Percentiles rank a stretch among this genome's conserved stretches.
These are phyloP conservation scores for Rana temporaria DNA, from an alignment of 2,113 vertebrate genomes.

Conservation along the genomic window DNA sequence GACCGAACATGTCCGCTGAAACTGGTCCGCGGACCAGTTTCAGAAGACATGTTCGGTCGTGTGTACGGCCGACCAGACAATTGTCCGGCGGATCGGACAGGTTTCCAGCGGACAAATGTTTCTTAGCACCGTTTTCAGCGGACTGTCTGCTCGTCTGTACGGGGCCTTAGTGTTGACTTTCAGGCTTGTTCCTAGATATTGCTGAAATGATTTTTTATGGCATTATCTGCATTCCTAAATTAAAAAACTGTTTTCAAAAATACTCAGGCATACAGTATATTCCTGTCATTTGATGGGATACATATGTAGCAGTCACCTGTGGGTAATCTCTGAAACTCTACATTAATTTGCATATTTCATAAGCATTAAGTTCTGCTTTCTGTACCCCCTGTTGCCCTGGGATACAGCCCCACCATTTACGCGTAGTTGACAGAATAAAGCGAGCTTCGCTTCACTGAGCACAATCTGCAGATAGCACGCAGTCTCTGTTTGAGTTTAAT, in stretches of 20 bases:
- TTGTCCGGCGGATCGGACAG: no score
- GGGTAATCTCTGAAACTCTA: slow-evolving; percentile 9
- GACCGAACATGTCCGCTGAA: no score
- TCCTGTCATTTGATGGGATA: slow-evolving; percentile 27
- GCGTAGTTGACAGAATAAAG: not conserved
- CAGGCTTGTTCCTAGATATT: no score
- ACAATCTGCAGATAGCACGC: slow-evolving; percentile 42
- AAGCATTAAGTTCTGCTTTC: slow-evolving; percentile 57
- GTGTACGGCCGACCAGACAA: no score
- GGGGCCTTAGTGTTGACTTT: no score
- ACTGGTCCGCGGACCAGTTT: no score
- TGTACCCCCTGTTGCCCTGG: slow-evolving; percentile 33
- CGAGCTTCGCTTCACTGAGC: slow-evolving; percentile 48
- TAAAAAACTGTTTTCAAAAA: not conserved
- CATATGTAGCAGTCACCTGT: slow-evolving; percentile 33
- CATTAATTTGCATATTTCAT: slow-evolving; percentile 46
- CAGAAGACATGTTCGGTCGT: no score
- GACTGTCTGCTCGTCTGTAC: no score
- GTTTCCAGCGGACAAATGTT: no score
- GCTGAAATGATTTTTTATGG: no score
- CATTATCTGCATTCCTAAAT: no score
- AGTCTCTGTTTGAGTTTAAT: slow-evolving; percentile 46
- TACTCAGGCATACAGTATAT: not conserved
- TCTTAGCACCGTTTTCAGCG: no score
- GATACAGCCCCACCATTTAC: slow-evolving; percentile 48